Base-by-base conservation (phyloP, 1,140 invertebrate species). In the Drosophila serrata region DNA sequence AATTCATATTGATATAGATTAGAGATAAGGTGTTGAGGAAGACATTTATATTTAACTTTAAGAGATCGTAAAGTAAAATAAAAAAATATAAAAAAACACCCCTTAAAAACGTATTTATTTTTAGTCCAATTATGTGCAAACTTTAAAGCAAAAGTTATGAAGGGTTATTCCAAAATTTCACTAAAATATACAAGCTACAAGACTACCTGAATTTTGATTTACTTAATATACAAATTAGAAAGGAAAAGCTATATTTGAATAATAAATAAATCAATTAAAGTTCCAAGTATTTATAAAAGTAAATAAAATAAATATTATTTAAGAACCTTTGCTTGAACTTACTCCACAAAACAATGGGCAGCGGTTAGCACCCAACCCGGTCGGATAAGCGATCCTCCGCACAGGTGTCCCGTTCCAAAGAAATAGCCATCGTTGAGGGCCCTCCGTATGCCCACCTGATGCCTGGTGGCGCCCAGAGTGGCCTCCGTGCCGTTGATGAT, bases 331-430 rank as follows among this genome's bases (percentile, higher is more conserved):
- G 19, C 19, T 45, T 45, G 3, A n/a, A 48, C 91, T 90, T 62
- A 92, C 91, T 92, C 75, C 27, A 90, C 78, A 75, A 94, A 93
- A 29, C 94, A 94, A 79, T 94, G 92, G 33, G 93, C 93, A 12
- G 94, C 94, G 19, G 91, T 90, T 0, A 94, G 67, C 4, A 93
- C 82, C 45, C 81, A 91, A 43, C 86, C 80, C 0, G 88, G 61
- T 6, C 73, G 74, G 56, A 93, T 93, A n/a, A 93, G 63, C 0
- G 87, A 56, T 12, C 92, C 93, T 3, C 93, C 93, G 56, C 93
- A 93, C 5, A 92, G 56, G 70, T 92, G 91, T 2, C 91, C 91
- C 2, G 80, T 91, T 2, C 91, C 91, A 45, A 77, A 91, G 61
- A 64, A 91, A 19, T 91, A 88, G 15, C 84, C 90, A 72, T 91